Percentiles rank a stretch among this genome's conserved stretches.
Conservation (phyloP, 2,113 vertebrate genomes). For the Rissa tridactyla region DNA sequence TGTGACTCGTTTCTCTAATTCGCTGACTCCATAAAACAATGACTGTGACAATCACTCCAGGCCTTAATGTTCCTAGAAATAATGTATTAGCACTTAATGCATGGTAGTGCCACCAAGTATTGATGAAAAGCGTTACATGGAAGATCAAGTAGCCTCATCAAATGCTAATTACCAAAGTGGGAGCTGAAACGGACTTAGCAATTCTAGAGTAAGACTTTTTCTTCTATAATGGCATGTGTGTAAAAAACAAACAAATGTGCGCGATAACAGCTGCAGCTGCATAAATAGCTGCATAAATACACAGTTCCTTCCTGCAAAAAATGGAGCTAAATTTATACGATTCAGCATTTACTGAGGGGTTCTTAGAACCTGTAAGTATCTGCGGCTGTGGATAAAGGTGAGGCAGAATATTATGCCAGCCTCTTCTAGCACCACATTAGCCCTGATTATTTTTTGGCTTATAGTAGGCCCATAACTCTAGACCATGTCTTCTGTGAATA, state of each 20-base stretch:
- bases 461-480: background rate
- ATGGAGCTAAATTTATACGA: background rate
- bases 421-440: background rate
- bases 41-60: conserved; percentile 28
- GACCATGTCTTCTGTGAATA: background rate
- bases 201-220: conserved; percentile 7
- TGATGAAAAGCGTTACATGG: background rate
- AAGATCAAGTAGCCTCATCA: conserved; percentile 36
- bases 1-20: background rate
- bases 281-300: conserved; percentile 42
- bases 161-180: conserved; percentile 40
- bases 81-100: conserved; percentile 33
- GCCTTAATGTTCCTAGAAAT: conserved; percentile 43
- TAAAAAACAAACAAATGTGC: conserved; percentile 13
- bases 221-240: background rate
- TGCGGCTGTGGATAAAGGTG: background rate
- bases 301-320: conserved; percentile 32
- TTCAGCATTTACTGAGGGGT: background rate
- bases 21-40: conserved; percentile 46
- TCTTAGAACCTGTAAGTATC: background rate
- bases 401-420: background rate
- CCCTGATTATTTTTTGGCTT: background rate
- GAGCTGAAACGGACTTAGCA: background rate
- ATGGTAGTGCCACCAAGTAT: background rate
- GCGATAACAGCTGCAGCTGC: conserved; percentile 34